phyloP scores from a whole-genome alignment of 2,888 invertebrate genomes.

The Protodeltote pygarga region DNA sequence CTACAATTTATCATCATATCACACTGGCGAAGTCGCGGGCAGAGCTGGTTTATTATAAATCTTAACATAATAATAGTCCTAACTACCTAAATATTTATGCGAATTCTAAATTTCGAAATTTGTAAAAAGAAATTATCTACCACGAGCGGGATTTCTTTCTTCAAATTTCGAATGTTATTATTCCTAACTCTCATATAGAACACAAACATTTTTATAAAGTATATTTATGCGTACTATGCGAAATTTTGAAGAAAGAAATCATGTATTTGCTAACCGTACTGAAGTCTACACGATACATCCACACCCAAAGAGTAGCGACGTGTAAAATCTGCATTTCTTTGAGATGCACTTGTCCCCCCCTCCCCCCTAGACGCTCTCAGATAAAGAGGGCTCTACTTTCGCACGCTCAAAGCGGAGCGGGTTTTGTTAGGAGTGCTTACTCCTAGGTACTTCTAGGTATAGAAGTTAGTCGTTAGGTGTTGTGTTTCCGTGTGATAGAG shows the following conservation, averaged over 20 bases:
- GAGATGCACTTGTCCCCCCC: conserved; percentile 84
- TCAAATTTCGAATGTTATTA: too few species aligned
- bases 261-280: conserved; percentile 57
- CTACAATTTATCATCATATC: too few species aligned
- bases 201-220: not conserved
- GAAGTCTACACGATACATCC: conserved; percentile 71
- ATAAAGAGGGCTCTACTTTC: conserved; percentile 85
- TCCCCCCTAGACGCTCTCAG: conserved; percentile 72
- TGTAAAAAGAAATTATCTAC: too few species aligned
- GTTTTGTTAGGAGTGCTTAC: conserved; percentile 72
- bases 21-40: too few species aligned
- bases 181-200: too few species aligned
- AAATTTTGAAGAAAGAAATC: not conserved
- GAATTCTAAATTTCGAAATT: too few species aligned
- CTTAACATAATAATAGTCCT: too few species aligned
- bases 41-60: too few species aligned
- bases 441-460: conserved; percentile 50
- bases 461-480: conserved; percentile 55
- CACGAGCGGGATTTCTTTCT: too few species aligned
- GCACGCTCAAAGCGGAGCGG: conserved; percentile 80
- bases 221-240: too few species aligned
- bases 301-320: conserved; percentile 85
- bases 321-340: conserved; percentile 88
- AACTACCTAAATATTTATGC: too few species aligned
- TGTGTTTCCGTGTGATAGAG: conserved; percentile 57